Evolutionary conservation across 1,140 invertebrate species (phyloP), one percentile per base, ranked within the genome.

Genomic region (Ceratitis capitata): DNA sequence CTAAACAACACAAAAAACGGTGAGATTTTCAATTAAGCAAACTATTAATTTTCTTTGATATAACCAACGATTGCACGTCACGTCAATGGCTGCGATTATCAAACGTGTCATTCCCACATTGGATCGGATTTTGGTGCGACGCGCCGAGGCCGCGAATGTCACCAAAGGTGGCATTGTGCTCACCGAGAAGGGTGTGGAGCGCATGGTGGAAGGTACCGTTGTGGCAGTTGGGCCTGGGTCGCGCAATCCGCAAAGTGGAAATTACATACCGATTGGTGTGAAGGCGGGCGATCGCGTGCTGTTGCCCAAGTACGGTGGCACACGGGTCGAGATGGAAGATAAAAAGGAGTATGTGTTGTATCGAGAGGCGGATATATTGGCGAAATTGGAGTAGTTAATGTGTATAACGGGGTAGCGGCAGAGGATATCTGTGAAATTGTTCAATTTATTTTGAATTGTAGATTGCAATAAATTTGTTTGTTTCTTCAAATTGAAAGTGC

Each of bases 221-320:
- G 94, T 99, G 10, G 98, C 99, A 23, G 96, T 98, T 86, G 99
- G 99, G 83, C 95, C 96, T 74, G 99, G 99, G 56, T 92, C 94
- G 29, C 95, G 96, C 89, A 98, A 96, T 92, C 95, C 97, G 14
- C 96, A 97, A 94, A 95, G 96, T 90, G 98, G 98, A 84, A 95
- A 96, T 10, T 93, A 96, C 84, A 92, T 99, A 87, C 95, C 98
- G 29, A 89, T 96, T 0, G 93, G 94, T 87, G 95, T 99, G 0
- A 96, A 97, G 93, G 96, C 97, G 86, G 99, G 99, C 29, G 99
- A 99, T 92, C 95, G 95, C 88, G 98, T 99, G 2, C 93, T 99
- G 84, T 94, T 99, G 26, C 99, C 99, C 0, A 99, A 99, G 93
- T 99, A 99, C 93, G 99, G 99, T 86, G 99, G 99, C 87, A 99